phyloP scores from a whole-genome alignment of 2,113 vertebrate genomes.

The Anoura caudifer region DNA sequence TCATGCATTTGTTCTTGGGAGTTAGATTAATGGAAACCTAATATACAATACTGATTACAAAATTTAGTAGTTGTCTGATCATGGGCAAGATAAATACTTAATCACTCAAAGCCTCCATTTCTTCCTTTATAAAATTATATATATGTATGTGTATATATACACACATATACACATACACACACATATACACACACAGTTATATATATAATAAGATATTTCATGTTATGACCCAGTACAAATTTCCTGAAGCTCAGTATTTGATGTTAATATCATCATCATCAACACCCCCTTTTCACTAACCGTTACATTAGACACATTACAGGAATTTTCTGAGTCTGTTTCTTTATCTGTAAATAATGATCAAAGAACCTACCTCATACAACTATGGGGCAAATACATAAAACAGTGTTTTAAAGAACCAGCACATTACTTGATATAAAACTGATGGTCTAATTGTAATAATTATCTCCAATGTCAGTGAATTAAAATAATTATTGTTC shows the following conservation, averaged over 20 bases:
- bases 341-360: neutral
- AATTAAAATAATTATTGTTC: neutral
- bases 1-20: neutral
- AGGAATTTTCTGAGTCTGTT: neutral
- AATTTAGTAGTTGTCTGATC: neutral
- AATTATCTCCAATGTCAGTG: neutral
- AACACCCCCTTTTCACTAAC: neutral
- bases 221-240: neutral
- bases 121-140: neutral
- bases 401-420: neutral
- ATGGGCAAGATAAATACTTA: neutral
- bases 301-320: neutral
- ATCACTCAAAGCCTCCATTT: neutral
- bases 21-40: neutral
- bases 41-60: neutral
- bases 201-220: neutral
- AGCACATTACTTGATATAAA: neutral
- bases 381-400: neutral
- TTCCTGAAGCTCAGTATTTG: neutral
- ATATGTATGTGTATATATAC: too few species aligned
- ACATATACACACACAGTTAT: too few species aligned
- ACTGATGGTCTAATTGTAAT: neutral
- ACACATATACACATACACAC: too few species aligned
- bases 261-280: neutral
- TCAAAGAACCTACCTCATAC: neutral